A percentile compares a stretch with the other conserved stretches of the same genome.
Conservation (phyloP, 2,888 invertebrate genomes). For the Anodontia alba region DNA sequence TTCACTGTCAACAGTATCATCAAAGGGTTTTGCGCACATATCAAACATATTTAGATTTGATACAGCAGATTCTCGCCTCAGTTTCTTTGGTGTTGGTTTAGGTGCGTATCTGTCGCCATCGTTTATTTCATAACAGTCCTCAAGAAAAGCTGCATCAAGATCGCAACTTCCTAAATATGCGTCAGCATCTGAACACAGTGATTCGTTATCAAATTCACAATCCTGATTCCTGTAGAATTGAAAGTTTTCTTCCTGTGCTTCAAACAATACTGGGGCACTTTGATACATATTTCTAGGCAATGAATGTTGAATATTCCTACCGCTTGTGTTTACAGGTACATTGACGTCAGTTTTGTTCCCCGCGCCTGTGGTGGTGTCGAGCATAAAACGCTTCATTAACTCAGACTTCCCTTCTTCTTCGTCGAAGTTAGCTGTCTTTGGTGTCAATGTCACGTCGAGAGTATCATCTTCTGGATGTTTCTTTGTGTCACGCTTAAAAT, state of each 20-base stretch:
- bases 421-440: slow-evolving; percentile 18
- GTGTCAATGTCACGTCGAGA: slow-evolving; percentile 10
- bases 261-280: slow-evolving; percentile 27
- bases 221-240: slow-evolving; percentile 43
- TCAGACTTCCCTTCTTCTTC: slow-evolving; percentile 40
- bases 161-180: slow-evolving; percentile 3
- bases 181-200: slow-evolving; percentile 30
- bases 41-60: slow-evolving; percentile 24
- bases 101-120: background rate
- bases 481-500: background rate
- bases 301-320: background rate
- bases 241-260: slow-evolving; percentile 31
- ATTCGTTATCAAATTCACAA: slow-evolving; percentile 46
- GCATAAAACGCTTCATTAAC: slow-evolving; percentile 50
- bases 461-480: slow-evolving; percentile 22
- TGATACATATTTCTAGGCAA: background rate
- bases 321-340: background rate
- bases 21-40: slow-evolving; percentile 8
- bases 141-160: slow-evolving; percentile 41
- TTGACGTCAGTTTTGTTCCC: background rate
- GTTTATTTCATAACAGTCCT: background rate
- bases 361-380: background rate
- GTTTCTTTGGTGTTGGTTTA: slow-evolving; percentile 4
- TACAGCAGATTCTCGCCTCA: slow-evolving; percentile 25
- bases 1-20: background rate